Evolutionary conservation across 2,888 invertebrate species (phyloP), one percentile per base, ranked within the genome.

Genomic region (Epiblema foenella): DNA sequence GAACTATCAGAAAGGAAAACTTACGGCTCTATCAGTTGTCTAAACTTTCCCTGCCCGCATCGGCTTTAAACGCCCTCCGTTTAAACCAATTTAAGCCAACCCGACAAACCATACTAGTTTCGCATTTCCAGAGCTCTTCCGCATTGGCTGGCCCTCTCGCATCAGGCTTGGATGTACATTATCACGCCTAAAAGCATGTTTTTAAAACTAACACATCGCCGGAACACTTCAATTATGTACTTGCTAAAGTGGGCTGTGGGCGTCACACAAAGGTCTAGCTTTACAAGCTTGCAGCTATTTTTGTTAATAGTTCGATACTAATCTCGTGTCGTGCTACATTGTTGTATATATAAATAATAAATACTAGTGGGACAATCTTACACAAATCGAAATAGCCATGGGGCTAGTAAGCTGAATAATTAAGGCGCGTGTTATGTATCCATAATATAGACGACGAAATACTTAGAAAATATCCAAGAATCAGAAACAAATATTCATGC

Each of bases 11-110:
- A 77, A 77, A 74, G 76, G 71, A 71, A 74, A 81, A 82, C 78
- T 80, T 83, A 77, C 69, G 54, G 65, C 73, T 81, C 76, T 78
- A 81, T 83, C 78, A 79, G 79, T 78, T 81, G 79, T 77, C 80
- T 77, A 78, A 81, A 77, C 81, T 82, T 72, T 56, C 74, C 76
- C 69, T 75, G 56, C 73, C 72, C 73, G 59, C 68, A 42, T 67
- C 52, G 52, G 59, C 56, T 69, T 62, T 71, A 71, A 71, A 62
- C 66, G 56, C 60, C 29, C 64, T 29, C 52, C 42, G 60, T 20
- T 56, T 11, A 59, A 66, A 70, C 69, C 70, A 66, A 54, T 69
- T 64, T 66, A 70, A 60, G 46, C 54, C 54, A 10, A 66, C 37
- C 70, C 54, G 17, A 9, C 24, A 18, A 11, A 20, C 17, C 3